These are phyloP conservation scores for Saturnia pavonia DNA, from an alignment of 2,888 invertebrate species.

Conservation along the genomic window DNA sequence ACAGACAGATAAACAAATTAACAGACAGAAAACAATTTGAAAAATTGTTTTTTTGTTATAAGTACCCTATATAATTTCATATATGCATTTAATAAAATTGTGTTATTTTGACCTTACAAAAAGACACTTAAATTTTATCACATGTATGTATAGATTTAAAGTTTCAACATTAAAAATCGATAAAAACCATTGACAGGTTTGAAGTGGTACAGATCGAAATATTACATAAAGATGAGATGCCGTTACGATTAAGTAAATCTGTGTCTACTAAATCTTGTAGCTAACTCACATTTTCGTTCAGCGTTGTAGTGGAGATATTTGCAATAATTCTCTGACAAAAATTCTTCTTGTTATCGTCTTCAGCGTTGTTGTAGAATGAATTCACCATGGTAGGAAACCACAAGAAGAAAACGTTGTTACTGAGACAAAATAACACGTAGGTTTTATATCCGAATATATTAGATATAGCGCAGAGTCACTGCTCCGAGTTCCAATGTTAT, in stretches of 20 bases:
- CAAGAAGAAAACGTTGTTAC: slow-evolving; percentile 74
- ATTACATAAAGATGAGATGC: too few species aligned
- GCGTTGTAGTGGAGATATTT: not conserved
- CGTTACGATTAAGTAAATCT: too few species aligned
- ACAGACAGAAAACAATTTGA: too few species aligned
- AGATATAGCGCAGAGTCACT: not conserved
- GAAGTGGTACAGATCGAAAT: not conserved
- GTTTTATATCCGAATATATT: not conserved
- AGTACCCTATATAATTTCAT: too few species aligned
- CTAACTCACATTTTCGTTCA: slow-evolving; percentile 6
- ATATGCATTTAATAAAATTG: too few species aligned
- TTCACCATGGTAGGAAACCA: slow-evolving; percentile 81
- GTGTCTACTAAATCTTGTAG: too few species aligned
- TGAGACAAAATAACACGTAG: slow-evolving; percentile 32
- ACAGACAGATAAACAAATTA: too few species aligned
- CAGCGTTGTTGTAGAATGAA: slow-evolving; percentile 56
- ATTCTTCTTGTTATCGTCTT: slow-evolving; percentile 30
- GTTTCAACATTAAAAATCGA: too few species aligned
- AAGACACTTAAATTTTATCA: too few species aligned
- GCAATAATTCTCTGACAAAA: slow-evolving; percentile 51
- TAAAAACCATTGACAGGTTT: not conserved
- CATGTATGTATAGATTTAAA: too few species aligned
- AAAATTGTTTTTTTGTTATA: too few species aligned
- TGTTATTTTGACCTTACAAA: too few species aligned
- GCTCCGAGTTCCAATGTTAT: not conserved